A percentile compares a stretch with the other conserved stretches of the same genome.
Evolutionary conservation across 2,113 vertebrate genomes (phyloP).

Genomic region (Ammospiza caudacuta): DNA sequence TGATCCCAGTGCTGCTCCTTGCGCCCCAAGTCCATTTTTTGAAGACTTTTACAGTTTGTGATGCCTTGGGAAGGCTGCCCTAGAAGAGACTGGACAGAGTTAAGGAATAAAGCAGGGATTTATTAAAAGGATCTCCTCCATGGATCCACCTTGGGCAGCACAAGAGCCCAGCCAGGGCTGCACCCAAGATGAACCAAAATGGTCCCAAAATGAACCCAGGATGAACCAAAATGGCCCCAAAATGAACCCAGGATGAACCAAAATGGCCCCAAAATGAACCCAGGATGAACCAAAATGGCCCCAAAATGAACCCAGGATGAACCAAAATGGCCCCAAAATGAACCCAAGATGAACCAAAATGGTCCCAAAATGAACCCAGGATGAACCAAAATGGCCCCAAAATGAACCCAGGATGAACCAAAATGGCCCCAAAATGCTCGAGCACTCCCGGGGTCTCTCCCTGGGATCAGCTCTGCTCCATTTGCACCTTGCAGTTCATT

Average conservation of each 20-base stretch:
- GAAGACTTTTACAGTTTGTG: background rate
- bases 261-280: background rate
- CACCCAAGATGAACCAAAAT: background rate
- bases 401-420: background rate
- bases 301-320: background rate
- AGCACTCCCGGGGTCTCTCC: too few species aligned
- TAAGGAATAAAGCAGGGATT: background rate
- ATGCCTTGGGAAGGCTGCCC: background rate
- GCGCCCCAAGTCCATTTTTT: background rate
- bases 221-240: background rate
- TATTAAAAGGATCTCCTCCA: background rate
- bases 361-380: background rate
- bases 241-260: background rate
- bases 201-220: background rate
- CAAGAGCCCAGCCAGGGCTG: background rate
- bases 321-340: background rate
- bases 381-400: background rate
- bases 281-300: background rate
- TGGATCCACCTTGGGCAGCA: background rate
- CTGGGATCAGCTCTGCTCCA: too few species aligned
- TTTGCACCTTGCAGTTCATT: too few species aligned
- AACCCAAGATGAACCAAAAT: too few species aligned
- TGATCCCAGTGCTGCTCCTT: background rate
- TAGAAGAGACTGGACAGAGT: rapidly evolving
- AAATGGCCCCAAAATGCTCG: background rate